Conservation (phyloP, 2,888 invertebrate genomes). For the Acleris literana region DNA sequence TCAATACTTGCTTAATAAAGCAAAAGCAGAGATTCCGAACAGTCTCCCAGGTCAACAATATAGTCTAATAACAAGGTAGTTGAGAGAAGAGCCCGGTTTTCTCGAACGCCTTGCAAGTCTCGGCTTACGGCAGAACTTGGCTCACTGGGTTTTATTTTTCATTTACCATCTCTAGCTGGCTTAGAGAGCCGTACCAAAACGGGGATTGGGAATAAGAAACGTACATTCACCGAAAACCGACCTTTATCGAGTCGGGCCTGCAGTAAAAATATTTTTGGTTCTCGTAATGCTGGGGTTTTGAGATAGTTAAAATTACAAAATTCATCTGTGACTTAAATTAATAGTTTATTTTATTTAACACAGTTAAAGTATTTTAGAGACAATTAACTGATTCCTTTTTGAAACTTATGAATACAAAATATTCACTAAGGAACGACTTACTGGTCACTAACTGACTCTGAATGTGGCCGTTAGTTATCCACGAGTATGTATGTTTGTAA, state of each 20-base stretch:
- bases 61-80: conserved; percentile 53
- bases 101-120: conserved; percentile 30
- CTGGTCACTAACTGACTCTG: too few relatives aligned
- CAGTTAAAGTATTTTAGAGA: too few relatives aligned
- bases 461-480: too few relatives aligned
- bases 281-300: background rate
- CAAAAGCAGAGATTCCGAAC: conserved; percentile 6
- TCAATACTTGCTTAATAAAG: conserved; percentile 20
- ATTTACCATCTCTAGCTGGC: conserved; percentile 55
- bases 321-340: too few relatives aligned
- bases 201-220: conserved; percentile 54
- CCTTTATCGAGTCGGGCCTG: conserved; percentile 5
- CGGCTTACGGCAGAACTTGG: conserved; percentile 44
- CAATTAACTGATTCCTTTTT: too few relatives aligned
- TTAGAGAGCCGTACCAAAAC: conserved; percentile 51
- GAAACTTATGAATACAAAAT: too few relatives aligned
- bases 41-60: conserved; percentile 47
- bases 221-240: conserved; percentile 45
- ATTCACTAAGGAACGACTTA: too few relatives aligned
- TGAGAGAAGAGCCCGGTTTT: conserved; percentile 44
- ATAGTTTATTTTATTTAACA: too few relatives aligned
- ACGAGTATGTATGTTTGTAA: too few relatives aligned
- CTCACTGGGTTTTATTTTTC: conserved; percentile 61
- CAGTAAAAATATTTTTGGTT: background rate
- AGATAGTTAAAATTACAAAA: too few relatives aligned